Evolutionary conservation across 2,113 vertebrate species (phyloP).

Genomic region (Lipotes vexillifer): DNA sequence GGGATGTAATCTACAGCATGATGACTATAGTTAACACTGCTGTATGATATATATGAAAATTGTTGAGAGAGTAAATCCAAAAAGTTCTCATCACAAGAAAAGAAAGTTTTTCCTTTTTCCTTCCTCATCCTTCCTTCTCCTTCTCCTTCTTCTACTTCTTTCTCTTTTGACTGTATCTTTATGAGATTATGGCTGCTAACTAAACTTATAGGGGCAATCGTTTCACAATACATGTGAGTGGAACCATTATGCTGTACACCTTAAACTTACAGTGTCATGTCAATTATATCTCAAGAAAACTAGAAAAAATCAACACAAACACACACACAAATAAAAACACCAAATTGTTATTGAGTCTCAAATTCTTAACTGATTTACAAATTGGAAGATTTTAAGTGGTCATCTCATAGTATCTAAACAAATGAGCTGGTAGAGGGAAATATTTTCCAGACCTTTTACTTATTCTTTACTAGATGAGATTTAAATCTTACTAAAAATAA

Average conservation of each 20-base stretch:
- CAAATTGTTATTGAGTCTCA: neutral
- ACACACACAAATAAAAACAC: neutral
- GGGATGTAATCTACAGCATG: neutral
- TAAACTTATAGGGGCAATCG: neutral
- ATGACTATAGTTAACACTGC: neutral
- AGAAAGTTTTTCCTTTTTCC: neutral
- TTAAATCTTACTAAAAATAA: conserved; percentile 15
- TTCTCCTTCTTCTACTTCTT: neutral
- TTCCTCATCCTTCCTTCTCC: neutral
- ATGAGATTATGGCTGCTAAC: neutral
- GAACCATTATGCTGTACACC: neutral
- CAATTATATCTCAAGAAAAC: neutral
- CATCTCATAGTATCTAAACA: neutral
- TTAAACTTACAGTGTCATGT: neutral
- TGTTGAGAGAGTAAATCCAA: neutral
- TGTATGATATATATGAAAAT: neutral
- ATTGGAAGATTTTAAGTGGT: neutral
- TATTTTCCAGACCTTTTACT: neutral
- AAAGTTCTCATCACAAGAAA: neutral
- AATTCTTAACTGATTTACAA: neutral
- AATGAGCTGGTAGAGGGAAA: neutral
- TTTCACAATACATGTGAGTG: neutral
- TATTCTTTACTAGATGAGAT: neutral
- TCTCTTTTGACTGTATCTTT: neutral
- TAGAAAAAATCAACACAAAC: neutral